Base-by-base conservation (phyloP, 2,113 vertebrate species). In the Dipodomys merriami region DNA sequence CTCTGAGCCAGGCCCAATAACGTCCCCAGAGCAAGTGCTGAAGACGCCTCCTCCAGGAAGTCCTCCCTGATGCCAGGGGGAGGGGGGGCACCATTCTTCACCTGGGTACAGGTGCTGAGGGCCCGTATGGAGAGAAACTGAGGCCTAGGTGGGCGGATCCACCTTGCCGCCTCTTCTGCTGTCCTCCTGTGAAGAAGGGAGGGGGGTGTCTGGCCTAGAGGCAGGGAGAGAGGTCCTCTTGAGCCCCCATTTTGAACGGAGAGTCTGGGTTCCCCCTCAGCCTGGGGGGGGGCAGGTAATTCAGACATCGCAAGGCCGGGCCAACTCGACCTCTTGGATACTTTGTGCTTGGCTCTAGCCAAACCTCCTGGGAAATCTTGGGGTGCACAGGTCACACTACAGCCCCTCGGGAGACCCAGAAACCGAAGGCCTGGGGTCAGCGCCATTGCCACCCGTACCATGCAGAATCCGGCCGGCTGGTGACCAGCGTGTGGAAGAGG, bases 361-460 rank as follows among this genome's bases (percentile, higher is more conserved):
- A 60, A 80, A 60, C 64, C 91, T 90, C 94, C 95, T 84, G 67
- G 84, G 20, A 60, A 49, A 82, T 79, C n/a, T 72, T 27, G 35
- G 57, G 67, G 22, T 77, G 9, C 15, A 11, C 67, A 39, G 39
- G 33, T 77, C 53, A 89, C 29, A 57, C 49, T 33, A 73, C 33
- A 74, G 72, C 18, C 60, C 19, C 49, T n/a, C 67, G 20, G 77
- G 60, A 30, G 53, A 22, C 64, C 33, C 18, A 67, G 77, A 53
- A 68, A 67, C 74, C 53, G n/a, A 27, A n/a, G 27, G 53, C n/a
- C 44, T 13, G 18, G 2, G 25, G 15, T 57, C 25, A 73, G 35
- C 22, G 86, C 25, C 23, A 57, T 69, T 81, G 22, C 68, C 83
- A 67, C 35, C 8, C 19, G 19, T 77, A 6, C 1, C 39, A 29